A percentile compares a stretch with the other conserved stretches of the same genome.
Evolutionary conservation across 2,113 vertebrate species (phyloP).

Genomic region (Aphyosemion australe): DNA sequence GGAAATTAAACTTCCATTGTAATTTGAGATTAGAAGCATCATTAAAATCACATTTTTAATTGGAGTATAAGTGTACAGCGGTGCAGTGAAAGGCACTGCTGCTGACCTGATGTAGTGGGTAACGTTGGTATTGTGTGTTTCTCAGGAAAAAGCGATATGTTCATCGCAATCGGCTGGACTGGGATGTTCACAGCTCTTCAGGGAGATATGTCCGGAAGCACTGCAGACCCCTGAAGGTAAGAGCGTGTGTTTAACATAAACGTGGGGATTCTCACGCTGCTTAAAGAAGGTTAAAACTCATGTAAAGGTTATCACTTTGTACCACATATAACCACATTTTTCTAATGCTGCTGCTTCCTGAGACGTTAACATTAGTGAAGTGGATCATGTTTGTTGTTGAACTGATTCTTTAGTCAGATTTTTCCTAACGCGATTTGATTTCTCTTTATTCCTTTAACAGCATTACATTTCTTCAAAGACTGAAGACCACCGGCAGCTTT

Average conservation of each 20-base stretch:
- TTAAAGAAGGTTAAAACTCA: too few species aligned
- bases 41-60: too few species aligned
- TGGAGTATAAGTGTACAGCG: too few species aligned
- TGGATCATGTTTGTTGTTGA: too few species aligned
- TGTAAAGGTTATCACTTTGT: too few species aligned
- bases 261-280: too few species aligned
- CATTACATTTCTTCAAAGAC: slow-evolving; percentile 89
- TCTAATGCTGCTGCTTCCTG: too few species aligned
- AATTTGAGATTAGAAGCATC: too few species aligned
- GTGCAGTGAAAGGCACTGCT: neutral
- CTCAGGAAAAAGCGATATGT: slow-evolving; percentile 88
- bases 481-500: slow-evolving; percentile 87
- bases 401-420: too few species aligned
- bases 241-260: slow-evolving; percentile 1
- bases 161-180: slow-evolving; percentile 87
- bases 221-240: slow-evolving; percentile 93
- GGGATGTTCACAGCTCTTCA: slow-evolving; percentile 89
- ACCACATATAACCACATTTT: too few species aligned
- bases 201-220: slow-evolving; percentile 91
- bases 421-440: neutral
- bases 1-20: too few species aligned
- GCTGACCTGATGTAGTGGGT: neutral
- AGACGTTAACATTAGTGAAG: too few species aligned
- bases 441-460: slow-evolving; percentile 62
- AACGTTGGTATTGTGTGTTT: neutral